Evolutionary conservation across 2,797 vertebrate genomes (phyloP), one percentile per base, ranked within the genome.

Genomic region (Anguilla pacifica): DNA sequence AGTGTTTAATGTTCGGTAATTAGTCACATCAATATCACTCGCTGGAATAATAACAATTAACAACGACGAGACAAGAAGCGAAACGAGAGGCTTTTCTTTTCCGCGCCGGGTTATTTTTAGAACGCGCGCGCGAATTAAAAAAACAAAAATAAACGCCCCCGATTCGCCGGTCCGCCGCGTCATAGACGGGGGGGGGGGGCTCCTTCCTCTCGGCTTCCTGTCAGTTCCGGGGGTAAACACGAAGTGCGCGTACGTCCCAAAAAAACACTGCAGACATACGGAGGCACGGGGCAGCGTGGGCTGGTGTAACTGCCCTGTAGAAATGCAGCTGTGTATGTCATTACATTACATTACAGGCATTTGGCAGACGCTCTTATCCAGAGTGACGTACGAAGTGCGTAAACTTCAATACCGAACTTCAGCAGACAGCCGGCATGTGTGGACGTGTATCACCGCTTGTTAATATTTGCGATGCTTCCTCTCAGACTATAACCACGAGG

Each of bases 31-130:
- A 81, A 81, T 81, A 81, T 49, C 39, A 49, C 39, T 81, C 43
- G 1, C 35, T 25, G 77, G 77, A 81, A 81, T 81, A 77, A 77
- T 39, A 81, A 81, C 77, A 81, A 46, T 81, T 81, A 81, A n/a
- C 77, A n/a, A 64, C 19, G 49, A 81, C 35, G 77, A 49, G 25
- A 77, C 72, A 77, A 43, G 72, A 15, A 77, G 31, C 28, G n/a
- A 13, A 31, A 13, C 7, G 0, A 55, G 67, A 28, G 57, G 3
- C 28, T 9, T 67, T 67, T 15, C 28, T 72, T 72, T 11, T 31
- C 67, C 9, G n/a, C 67, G 67, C 7, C 28, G 67, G 35, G 25
- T 72, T 72, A 72, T 72, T 31, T 72, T 72, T 31, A 72, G 67
- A 72, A 72, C n/a, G 67, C 4, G 67, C n/a, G 25, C 10, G 67